These are phyloP conservation scores for Medauroidea extradentata DNA, from an alignment of 1,140 invertebrate species.

Conservation along the genomic window DNA sequence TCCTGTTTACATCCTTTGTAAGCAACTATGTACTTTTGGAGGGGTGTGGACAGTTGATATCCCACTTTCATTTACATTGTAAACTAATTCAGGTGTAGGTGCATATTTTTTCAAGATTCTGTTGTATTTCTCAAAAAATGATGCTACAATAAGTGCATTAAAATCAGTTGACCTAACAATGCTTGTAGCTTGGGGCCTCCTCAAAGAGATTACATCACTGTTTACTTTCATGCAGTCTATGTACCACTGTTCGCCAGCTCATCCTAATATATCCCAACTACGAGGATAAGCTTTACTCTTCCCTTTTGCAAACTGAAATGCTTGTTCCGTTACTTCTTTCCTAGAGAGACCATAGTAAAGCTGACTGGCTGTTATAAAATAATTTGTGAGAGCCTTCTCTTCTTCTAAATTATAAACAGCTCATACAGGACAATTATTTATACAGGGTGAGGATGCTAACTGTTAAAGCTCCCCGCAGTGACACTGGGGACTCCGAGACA, in stretches of 20 bases:
- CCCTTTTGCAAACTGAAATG: not conserved
- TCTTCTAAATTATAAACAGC: not conserved
- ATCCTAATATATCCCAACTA: not conserved
- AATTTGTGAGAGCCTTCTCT: not conserved
- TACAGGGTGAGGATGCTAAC: no score
- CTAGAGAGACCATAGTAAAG: not conserved
- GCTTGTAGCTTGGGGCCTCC: constrained; percentile 42
- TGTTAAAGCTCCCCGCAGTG: no score
- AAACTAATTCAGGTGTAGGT: constrained; percentile 25
- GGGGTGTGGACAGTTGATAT: constrained; percentile 34
- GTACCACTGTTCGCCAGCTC: constrained; percentile 33
- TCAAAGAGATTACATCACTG: constrained; percentile 33
- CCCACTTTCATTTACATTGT: constrained; percentile 40
- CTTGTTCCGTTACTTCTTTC: not conserved
- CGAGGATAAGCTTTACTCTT: not conserved
- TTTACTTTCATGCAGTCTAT: constrained; percentile 37
- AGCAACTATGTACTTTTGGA: constrained; percentile 33
- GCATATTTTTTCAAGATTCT: constrained; percentile 27
- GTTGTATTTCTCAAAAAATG: constrained; percentile 37
- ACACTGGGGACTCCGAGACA: no score
- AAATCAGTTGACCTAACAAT: constrained; percentile 42
- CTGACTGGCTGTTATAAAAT: not conserved
- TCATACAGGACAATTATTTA: not conserved
- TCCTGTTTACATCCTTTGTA: constrained; percentile 28
- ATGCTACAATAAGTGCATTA: constrained; percentile 40